phyloP scores from a whole-genome alignment of 2,888 invertebrate genomes.

The Dendrolimus houi region DNA sequence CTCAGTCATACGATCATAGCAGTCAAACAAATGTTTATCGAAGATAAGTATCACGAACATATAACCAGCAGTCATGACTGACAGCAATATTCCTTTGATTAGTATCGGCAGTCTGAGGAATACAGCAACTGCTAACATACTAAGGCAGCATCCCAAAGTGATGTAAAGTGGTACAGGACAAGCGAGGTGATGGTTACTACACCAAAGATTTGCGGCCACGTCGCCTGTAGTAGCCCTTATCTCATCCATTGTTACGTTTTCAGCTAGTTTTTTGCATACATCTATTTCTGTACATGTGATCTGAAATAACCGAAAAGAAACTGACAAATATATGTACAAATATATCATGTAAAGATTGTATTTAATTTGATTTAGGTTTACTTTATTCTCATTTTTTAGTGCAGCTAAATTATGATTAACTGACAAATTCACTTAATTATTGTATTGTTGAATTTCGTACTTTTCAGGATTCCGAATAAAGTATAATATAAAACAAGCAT shows the following conservation, averaged over 20 bases:
- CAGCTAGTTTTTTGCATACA: slow-evolving; percentile 56
- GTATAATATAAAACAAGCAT: too few species aligned
- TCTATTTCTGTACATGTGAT: slow-evolving; percentile 62
- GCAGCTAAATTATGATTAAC: too few species aligned
- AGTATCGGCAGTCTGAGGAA: slow-evolving; percentile 89
- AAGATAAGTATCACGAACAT: slow-evolving; percentile 87
- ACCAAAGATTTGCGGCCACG: slow-evolving; percentile 50
- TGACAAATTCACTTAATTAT: too few species aligned
- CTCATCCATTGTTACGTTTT: slow-evolving; percentile 69
- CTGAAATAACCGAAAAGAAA: slow-evolving; percentile 26
- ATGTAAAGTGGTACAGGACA: slow-evolving; percentile 93
- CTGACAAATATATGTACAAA: background rate
- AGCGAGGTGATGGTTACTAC: slow-evolving; percentile 81
- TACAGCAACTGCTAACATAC: slow-evolving; percentile 89
- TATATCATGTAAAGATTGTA: background rate
- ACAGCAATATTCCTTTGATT: slow-evolving; percentile 85
- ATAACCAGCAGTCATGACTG: slow-evolving; percentile 88
- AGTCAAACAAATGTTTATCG: slow-evolving; percentile 86
- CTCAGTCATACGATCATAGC: slow-evolving; percentile 87
- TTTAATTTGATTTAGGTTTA: too few species aligned
- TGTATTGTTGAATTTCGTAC: too few species aligned
- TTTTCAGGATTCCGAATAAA: too few species aligned
- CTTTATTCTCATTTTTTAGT: too few species aligned
- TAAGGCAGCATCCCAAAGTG: slow-evolving; percentile 88
- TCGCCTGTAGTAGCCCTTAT: slow-evolving; percentile 50